Evolutionary conservation across 1,140 invertebrate species (phyloP).

Genomic region (Pachyrhynchus sulphureomaculatus): DNA sequence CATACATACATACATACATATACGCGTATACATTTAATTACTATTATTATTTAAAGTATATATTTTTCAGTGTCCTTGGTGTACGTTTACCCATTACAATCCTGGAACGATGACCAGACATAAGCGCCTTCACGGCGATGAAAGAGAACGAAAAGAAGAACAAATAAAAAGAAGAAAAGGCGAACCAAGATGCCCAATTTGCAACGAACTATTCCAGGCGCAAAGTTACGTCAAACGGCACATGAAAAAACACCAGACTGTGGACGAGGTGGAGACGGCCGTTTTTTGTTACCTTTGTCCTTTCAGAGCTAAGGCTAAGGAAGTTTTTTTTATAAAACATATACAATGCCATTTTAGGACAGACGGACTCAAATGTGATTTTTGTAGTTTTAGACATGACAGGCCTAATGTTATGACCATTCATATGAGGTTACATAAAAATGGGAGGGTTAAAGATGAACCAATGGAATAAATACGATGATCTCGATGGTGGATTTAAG

Average conservation of each 20-base stretch:
- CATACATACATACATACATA: too few relatives aligned
- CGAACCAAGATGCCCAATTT: background rate
- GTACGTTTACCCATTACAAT: too few relatives aligned
- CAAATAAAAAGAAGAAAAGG: background rate
- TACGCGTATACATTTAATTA: too few relatives aligned
- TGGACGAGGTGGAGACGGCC: background rate
- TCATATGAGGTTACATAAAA: background rate
- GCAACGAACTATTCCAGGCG: background rate
- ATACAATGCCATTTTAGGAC: background rate
- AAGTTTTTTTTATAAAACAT: background rate
- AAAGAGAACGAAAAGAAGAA: background rate
- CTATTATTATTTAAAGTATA: too few relatives aligned
- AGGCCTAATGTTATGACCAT: background rate
- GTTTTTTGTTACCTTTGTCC: background rate
- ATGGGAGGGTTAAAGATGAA: too few relatives aligned
- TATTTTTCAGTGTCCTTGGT: too few relatives aligned
- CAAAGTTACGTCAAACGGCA: background rate
- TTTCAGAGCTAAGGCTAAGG: background rate
- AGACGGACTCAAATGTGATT: background rate
- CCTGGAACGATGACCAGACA: background rate
- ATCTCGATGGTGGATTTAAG: too few relatives aligned
- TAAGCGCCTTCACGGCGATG: background rate
- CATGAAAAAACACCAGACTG: background rate
- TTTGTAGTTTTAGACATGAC: background rate
- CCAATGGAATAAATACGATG: too few relatives aligned